Base-by-base conservation (phyloP, 2,797 vertebrate genomes). In the Cossypha caffra region DNA sequence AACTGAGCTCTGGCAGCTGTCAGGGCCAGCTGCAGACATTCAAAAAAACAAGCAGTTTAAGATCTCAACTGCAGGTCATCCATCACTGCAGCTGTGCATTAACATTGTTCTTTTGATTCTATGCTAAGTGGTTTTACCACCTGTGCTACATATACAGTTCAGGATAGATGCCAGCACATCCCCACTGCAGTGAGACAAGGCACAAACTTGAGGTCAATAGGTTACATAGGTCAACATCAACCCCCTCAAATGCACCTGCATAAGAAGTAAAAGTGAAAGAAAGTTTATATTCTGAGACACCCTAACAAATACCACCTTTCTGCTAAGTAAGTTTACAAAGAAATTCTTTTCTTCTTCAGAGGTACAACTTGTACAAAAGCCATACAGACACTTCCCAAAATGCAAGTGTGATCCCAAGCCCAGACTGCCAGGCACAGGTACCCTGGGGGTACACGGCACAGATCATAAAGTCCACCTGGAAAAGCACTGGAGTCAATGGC, bases 221-320 rank as follows among this genome's bases (percentile, higher is more conserved):
- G 24, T 24, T n/a, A 4, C 10, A 45, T 3, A 38, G 13, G 9
- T 54, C 5, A 45, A 29, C 16, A 54, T n/a, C 33, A 62, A 33
- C 3, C 31, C 9, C 20, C 55, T 33, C 18, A 62, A 88, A 47
- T 0, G 1, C 14, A 48, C 0, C 1, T 21, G 48, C n/a, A 8
- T 11, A 35, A 28, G 23, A 52, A 67, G 20, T 5, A 66, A 66
- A 69, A 74, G 47, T 3, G 1, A 84, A 83, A 45, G 29, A 31
- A 75, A 42, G 28, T 35, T 90, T 71, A 21, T 84, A 71, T 95
- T 66, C 64, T 75, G 35, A 71, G n/a, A 59, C 5, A 33, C 9
- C 10, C 58, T 8, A 24, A 21, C 33, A 71, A 24, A 18, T 35
- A 18, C 26, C 13, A 33, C 20, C 37, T 51, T 73, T 29, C 76